Percentiles rank a stretch among this genome's conserved stretches.
Conservation (phyloP, 2,888 invertebrate genomes). For the Platerodrilus igneus region DNA sequence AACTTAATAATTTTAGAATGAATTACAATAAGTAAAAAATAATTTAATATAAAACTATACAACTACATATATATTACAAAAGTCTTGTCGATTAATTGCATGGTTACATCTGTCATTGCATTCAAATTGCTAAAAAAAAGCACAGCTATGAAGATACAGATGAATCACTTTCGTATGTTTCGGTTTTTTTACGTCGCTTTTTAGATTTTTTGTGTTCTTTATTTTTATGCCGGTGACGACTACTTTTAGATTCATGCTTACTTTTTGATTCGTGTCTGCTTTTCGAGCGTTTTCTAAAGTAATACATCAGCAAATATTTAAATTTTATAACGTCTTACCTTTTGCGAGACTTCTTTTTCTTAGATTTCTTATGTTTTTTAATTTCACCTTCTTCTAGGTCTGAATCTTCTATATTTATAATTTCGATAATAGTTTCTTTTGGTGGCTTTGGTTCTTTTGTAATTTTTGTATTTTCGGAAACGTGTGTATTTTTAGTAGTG, state of each 20-base stretch:
- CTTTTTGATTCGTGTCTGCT: slow-evolving; percentile 35
- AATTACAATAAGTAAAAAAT: too few relatives aligned
- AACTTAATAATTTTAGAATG: too few relatives aligned
- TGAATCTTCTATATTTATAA: slow-evolving; percentile 28
- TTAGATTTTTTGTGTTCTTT: slow-evolving; percentile 38
- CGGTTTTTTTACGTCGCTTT: slow-evolving; percentile 28
- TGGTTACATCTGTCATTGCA: too few relatives aligned
- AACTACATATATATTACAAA: too few relatives aligned
- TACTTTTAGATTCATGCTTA: too few relatives aligned
- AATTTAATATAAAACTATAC: too few relatives aligned
- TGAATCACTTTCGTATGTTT: too few relatives aligned
- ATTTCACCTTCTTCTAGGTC: slow-evolving; percentile 41
- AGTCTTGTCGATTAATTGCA: too few relatives aligned
- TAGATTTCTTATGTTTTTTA: slow-evolving; percentile 43
- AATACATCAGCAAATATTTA: not conserved
- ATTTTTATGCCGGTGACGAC: slow-evolving; percentile 21
- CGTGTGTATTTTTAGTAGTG: slow-evolving; percentile 36
- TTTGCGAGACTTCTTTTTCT: slow-evolving; percentile 50
- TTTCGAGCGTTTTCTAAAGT: slow-evolving; percentile 39
- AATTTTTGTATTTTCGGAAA: slow-evolving; percentile 33
- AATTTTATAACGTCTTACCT: slow-evolving; percentile 40
- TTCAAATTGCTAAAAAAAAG: too few relatives aligned
- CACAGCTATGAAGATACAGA: too few relatives aligned
- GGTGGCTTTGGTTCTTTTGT: slow-evolving; percentile 20
- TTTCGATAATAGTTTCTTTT: slow-evolving; percentile 39